Percentiles rank a stretch among this genome's conserved stretches.
Conservation (phyloP, 1,140 invertebrate species). For the Cotesia glomerata region DNA sequence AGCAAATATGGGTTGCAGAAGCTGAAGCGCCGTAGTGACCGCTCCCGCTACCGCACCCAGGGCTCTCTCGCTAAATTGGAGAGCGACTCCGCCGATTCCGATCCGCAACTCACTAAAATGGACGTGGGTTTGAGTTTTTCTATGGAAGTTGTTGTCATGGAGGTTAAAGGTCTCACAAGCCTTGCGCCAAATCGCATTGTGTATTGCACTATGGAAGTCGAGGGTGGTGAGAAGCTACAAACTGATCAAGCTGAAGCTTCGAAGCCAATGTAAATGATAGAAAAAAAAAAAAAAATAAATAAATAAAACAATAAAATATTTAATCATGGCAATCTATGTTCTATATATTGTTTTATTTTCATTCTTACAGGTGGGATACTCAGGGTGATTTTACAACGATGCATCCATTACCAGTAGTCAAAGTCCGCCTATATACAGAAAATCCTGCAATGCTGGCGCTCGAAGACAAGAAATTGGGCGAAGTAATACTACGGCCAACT, state of each 20-base stretch:
- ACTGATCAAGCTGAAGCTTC: conserved; percentile 99
- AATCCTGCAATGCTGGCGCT: conserved; percentile 96
- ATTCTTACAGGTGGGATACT: conserved; percentile 83
- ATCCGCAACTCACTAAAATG: conserved; percentile 91
- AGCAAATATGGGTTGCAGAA: conserved; percentile 96
- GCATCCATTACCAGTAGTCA: conserved; percentile 94
- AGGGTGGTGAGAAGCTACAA: conserved; percentile 96
- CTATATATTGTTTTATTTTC: background rate
- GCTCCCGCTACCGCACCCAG: conserved; percentile 69
- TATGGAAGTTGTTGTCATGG: conserved; percentile 96
- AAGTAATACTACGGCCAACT: conserved; percentile 91
- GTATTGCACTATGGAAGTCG: conserved; percentile 99
- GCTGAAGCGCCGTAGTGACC: conserved; percentile 77
- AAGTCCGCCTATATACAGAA: conserved; percentile 97
- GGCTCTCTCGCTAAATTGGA: conserved; percentile 92
- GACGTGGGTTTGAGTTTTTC: conserved; percentile 97
- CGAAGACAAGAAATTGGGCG: conserved; percentile 98
- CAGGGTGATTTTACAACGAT: conserved; percentile 99
- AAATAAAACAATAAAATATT: no score
- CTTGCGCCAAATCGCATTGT: conserved; percentile 96
- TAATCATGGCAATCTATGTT: no score
- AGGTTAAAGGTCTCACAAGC: conserved; percentile 97
- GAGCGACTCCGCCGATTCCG: conserved; percentile 87
- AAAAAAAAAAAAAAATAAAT: no score
- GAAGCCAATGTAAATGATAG: conserved; percentile 86